These are phyloP conservation scores for Eurytoma adleriae DNA, from an alignment of 2,888 invertebrate species.

Conservation along the genomic window DNA sequence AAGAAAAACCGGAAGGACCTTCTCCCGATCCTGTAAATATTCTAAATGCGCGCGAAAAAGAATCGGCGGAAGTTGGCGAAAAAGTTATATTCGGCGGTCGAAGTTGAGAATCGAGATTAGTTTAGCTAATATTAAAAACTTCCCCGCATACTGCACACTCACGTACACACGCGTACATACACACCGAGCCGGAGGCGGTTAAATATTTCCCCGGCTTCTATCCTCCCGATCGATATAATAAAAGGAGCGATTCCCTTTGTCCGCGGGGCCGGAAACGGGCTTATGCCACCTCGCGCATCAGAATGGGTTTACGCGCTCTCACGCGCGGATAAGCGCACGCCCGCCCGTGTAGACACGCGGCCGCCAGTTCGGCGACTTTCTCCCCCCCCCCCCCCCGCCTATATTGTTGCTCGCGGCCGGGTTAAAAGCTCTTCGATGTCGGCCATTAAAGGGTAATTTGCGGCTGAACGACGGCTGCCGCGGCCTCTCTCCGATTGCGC, in stretches of 20 bases:
- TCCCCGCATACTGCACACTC: too few relatives aligned
- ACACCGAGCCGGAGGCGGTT: neutral
- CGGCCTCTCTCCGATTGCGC: neutral
- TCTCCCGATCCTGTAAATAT: conserved; percentile 31
- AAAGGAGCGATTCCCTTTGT: too few relatives aligned
- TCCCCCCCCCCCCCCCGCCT: neutral
- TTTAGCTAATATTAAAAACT: conserved; percentile 32
- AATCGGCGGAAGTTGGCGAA: conserved; percentile 11
- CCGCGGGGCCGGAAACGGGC: too few relatives aligned
- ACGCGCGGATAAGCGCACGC: conserved; percentile 5
- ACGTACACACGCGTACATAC: too few relatives aligned
- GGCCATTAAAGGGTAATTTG: conserved; percentile 50
- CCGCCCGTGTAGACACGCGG: neutral
- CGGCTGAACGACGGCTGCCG: conserved; percentile 6
- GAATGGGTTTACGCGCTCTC: neutral
- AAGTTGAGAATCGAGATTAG: conserved; percentile 31
- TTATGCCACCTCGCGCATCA: neutral
- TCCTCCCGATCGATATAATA: neutral
- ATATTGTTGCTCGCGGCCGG: conserved; percentile 4
- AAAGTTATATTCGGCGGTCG: conserved; percentile 25
- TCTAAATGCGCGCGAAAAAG: conserved; percentile 30
- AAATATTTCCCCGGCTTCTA: conserved; percentile 10
- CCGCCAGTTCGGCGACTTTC: neutral
- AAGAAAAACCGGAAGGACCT: conserved; percentile 16
- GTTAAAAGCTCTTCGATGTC: conserved; percentile 49